These are phyloP conservation scores for Ctenicera cuprea DNA, from an alignment of 2,888 invertebrate species.

Conservation along the genomic window DNA sequence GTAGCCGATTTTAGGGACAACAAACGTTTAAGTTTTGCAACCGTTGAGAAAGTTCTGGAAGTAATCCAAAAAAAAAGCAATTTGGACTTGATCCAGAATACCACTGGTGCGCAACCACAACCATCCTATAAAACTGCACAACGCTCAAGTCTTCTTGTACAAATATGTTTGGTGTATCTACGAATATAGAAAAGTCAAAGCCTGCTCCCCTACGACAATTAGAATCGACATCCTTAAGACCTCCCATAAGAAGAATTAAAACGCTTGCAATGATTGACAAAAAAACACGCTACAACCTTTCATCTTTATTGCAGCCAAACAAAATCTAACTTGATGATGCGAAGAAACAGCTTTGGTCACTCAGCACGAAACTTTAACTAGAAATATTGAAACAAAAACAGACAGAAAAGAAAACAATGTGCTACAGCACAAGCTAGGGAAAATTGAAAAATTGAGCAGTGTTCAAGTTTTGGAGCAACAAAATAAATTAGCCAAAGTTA, in stretches of 20 bases:
- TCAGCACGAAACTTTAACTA: constrained; percentile 77
- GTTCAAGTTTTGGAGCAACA: neutral
- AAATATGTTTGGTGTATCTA: constrained; percentile 36
- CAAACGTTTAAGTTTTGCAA: constrained; percentile 62
- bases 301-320: neutral
- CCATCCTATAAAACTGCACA: constrained; percentile 46
- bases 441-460: constrained; percentile 14
- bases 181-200: constrained; percentile 63
- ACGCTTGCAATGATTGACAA: constrained; percentile 55
- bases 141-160: constrained; percentile 46
- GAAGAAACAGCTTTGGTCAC: constrained; percentile 51
- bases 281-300: constrained; percentile 14
- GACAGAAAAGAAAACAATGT: constrained; percentile 78
- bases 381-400: constrained; percentile 79
- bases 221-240: constrained; percentile 31
- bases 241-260: constrained; percentile 51
- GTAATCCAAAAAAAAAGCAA: constrained; percentile 65
- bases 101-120: constrained; percentile 67
- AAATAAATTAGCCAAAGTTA: constrained; percentile 12
- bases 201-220: constrained; percentile 61
- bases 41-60: constrained; percentile 66
- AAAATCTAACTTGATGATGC: constrained; percentile 40
- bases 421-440: constrained; percentile 77
- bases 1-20: constrained; percentile 83
- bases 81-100: constrained; percentile 64